Conservation (phyloP, 2,113 vertebrate species). For the Montifringilla adamsi region DNA sequence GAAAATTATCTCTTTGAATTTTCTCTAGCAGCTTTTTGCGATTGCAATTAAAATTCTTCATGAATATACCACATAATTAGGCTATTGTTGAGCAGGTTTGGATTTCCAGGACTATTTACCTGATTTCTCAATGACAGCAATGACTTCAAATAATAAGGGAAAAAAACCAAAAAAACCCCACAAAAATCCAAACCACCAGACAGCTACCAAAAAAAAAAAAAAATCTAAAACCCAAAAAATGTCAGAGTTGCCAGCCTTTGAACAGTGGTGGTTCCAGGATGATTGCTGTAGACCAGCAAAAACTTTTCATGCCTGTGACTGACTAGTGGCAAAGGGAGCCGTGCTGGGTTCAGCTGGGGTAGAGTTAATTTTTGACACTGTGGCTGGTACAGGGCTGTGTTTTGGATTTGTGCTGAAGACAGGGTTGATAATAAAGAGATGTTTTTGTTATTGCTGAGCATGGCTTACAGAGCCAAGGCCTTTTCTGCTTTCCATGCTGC, state of each 20-base stretch:
- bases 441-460: background rate
- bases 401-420: background rate
- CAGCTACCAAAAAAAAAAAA: background rate
- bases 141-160: background rate
- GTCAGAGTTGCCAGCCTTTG: background rate
- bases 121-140: background rate
- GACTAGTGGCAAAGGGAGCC: background rate
- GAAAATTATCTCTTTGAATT: conserved; percentile 54
- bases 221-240: background rate
- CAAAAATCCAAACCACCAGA: background rate
- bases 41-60: background rate
- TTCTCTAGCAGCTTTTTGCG: background rate
- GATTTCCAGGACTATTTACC: background rate
- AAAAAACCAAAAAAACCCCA: background rate
- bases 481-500: background rate
- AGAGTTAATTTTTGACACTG: background rate
- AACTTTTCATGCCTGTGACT: background rate
- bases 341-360: background rate
- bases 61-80: background rate
- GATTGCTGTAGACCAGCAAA: background rate
- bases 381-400: background rate
- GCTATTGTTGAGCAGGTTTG: background rate
- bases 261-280: background rate
- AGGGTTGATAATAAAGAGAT: background rate
- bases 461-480: background rate